Base-by-base conservation (phyloP, 2,113 vertebrate genomes). In the Platysteira castanea region DNA sequence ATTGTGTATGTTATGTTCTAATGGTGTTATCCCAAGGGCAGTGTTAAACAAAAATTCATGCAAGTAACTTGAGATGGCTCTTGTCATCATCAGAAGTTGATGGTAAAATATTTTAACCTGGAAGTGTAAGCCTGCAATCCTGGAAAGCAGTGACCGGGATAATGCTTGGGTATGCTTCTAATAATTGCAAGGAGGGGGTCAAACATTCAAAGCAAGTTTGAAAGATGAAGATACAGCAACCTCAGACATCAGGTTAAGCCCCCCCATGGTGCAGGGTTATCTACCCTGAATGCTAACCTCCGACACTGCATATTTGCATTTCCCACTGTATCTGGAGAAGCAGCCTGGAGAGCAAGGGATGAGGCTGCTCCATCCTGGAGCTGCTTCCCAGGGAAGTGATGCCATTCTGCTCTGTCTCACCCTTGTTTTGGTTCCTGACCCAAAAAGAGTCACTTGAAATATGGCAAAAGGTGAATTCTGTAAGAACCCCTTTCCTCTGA, bases 131-230 rank as follows among this genome's bases (percentile, higher is more conserved):
- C 68, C n/a, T 79, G 47, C 30, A 87, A 9, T 67, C 54, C 57
- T 69, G 19, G 71, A 74, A 91, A 90, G 26, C 26, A 41, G 41
- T 17, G 46, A 41, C 7, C 31, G 37, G 50, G 28, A 31, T 77
- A 31, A 76, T 2, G 2, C 8, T 73, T 76, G 39, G 24, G 21
- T 63, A 17, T 0, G 0, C 27, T 74, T 67, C 56, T 42, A 63
- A 35, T 39, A 24, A 10, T 35, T 54, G 44, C 17, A 60, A 47
- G 18, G 19, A 53, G 47, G 14, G 17, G 11, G 15, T 78, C 75
- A 89, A 20, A 90, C 22, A 47, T 13, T 82, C 76, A 65, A 31
- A 89, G 31, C 26, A 33, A 60, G 30, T 64, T 75, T 74, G 41
- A 63, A 59, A 90, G 68, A 54, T 44, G 54, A 80, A 86, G 67